phyloP scores from a whole-genome alignment of 64 coral and sea anemone genomes.

The Exaiptasia diaphana region DNA sequence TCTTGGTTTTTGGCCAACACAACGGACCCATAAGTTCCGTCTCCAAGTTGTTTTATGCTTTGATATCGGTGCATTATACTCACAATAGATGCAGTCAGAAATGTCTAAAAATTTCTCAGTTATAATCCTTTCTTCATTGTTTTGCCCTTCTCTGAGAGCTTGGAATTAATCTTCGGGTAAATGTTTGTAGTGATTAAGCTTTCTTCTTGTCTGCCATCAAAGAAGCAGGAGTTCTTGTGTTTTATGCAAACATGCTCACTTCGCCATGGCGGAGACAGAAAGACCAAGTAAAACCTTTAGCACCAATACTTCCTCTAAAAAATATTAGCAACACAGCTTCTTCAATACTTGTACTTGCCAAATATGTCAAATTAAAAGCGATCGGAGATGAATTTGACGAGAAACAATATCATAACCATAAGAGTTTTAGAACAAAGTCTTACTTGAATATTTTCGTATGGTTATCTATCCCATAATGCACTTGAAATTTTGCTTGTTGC shows the following conservation, averaged over 20 bases:
- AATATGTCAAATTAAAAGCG: not conserved
- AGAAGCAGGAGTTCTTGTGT: not conserved
- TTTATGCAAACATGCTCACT: too few species aligned
- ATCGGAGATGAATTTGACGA: not conserved
- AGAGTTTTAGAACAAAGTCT: too few species aligned
- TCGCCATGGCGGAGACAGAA: too few species aligned
- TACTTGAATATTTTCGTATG: too few species aligned
- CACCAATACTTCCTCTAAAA: not conserved
- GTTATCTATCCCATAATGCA: not conserved
- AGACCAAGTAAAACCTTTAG: too few species aligned
- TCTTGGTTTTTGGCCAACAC: slow-evolving; percentile 77
- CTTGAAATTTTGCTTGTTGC: slow-evolving; percentile 1
- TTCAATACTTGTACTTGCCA: not conserved
- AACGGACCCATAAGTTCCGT: slow-evolving; percentile 97
- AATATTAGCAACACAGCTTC: not conserved
- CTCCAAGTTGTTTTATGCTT: slow-evolving; percentile 74
- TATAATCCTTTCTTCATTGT: not conserved
- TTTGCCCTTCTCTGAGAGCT: not conserved
- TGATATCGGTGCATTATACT: slow-evolving; percentile 85
- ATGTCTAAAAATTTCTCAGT: not conserved
- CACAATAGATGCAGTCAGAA: not conserved
- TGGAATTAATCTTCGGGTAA: not conserved
- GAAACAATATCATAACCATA: slow-evolving; percentile 5
- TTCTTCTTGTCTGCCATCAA: too few species aligned
- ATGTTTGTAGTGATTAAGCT: too few species aligned